Conservation (phyloP, 2,113 vertebrate species). For the Protobothrops mucrosquamatus region DNA sequence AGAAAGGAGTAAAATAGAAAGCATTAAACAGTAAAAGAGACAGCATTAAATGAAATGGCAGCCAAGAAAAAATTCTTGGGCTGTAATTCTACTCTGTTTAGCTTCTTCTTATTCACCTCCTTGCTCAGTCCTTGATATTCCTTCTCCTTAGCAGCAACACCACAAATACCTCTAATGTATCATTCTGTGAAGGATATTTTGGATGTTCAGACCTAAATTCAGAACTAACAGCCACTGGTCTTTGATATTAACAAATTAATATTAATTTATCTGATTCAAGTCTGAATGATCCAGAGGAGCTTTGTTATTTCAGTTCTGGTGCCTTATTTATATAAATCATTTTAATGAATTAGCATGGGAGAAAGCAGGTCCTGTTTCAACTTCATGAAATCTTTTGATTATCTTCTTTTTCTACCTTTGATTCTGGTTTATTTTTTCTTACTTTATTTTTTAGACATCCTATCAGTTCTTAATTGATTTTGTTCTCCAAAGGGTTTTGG, state of each 20-base stretch:
- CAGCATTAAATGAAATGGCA: neutral
- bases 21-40: neutral
- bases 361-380: neutral
- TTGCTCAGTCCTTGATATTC: neutral
- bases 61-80: neutral
- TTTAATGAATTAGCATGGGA: neutral
- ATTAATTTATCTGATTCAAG: neutral
- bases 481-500: neutral
- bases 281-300: neutral
- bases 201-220: neutral
- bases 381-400: neutral
- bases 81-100: neutral
- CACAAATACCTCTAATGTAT: neutral
- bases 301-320: neutral
- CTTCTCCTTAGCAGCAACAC: neutral
- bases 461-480: neutral
- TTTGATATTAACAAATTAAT: neutral
- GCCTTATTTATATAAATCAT: neutral
- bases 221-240: neutral
- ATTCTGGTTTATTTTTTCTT: neutral
- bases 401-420: neutral
- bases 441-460: neutral
- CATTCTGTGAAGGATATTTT: neutral
- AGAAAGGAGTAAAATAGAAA: neutral
- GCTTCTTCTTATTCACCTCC: neutral